Evolutionary conservation across 1,140 invertebrate species (phyloP), one percentile per base, ranked within the genome.

Genomic region (Stenopsyche tienmushanensis): DNA sequence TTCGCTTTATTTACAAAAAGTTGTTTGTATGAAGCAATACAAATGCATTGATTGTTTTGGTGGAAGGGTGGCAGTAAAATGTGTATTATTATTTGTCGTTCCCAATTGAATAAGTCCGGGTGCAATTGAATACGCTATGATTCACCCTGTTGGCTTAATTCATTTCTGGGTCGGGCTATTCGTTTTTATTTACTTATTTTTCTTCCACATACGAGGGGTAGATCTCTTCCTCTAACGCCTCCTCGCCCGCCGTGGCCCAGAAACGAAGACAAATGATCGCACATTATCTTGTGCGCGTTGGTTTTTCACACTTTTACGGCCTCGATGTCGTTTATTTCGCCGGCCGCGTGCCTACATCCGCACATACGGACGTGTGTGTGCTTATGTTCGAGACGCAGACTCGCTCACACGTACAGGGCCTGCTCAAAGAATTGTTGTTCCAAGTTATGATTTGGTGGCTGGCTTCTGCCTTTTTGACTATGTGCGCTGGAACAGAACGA

Each of bases 221-320:
- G 29, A 7, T 34, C 29, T 5, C 29, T 7, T 13, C 29, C 29
- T 13, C 5, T 7, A 34, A 34, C 29, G n/a, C n/a, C n/a, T n/a
- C 29, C 29, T 13, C 29, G 29, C 29, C 29, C 29, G n/a, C 39
- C 26, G 2, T 21, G 39, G 39, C 62, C 62, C 25, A 47, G 65
- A 69, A 71, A 71, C 69, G 69, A 71, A 71, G 69, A 71, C 69
- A 71, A 71, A 71, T 60, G 69, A 71, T 68, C 45, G 26, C 59
- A 53, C 70, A 71, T 71, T 71, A 71, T 71, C 70, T 65, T 53
- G 23, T 24, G 39, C 44, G 67, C 54, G 67, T 60, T 65, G 67
- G 60, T 70, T 70, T 68, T 70, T 70, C 67, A 60, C 67, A 70
- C 67, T 69, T 63, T 62, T 64, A 45, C 62, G 66, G 60, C 60